Conservation (phyloP, 2,113 vertebrate genomes). For the Zosterops japonicus region DNA sequence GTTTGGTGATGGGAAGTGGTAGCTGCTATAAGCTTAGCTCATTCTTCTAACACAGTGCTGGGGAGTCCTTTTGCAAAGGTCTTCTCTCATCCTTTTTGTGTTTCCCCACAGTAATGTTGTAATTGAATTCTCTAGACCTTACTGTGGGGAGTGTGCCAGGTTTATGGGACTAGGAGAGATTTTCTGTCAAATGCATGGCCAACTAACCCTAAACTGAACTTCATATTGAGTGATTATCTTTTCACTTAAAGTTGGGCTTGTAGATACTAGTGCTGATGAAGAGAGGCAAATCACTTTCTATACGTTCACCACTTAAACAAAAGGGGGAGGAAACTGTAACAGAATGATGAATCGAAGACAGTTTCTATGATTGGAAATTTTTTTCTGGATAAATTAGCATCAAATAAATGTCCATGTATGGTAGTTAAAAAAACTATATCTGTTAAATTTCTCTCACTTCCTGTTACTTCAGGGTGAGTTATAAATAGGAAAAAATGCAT, state of each 20-base stretch:
- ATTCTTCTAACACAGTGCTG: not conserved
- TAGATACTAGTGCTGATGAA: not conserved
- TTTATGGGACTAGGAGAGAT: not conserved
- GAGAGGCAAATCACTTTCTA: not conserved
- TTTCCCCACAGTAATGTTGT: not conserved
- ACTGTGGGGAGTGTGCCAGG: not conserved
- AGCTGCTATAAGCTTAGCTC: not conserved
- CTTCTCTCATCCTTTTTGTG: not conserved
- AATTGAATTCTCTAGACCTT: not conserved
- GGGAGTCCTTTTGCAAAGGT: not conserved
- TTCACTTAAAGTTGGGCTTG: not conserved
- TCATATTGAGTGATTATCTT: not conserved
- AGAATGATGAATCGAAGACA: not conserved
- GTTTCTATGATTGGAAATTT: not conserved
- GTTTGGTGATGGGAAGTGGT: not conserved
- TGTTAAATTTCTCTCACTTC: not conserved
- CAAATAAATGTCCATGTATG: not conserved
- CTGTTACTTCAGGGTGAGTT: not conserved
- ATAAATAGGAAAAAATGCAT: not conserved
- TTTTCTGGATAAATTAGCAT: not conserved
- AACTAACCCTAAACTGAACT: not conserved
- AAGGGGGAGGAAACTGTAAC: rapidly evolving
- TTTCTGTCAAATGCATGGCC: not conserved
- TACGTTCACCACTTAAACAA: not conserved
- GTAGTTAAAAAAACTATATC: not conserved